Evolutionary conservation across 2,797 vertebrate species (phyloP), one percentile per base, ranked within the genome.

Genomic region (Micromesistius poutassou): DNA sequence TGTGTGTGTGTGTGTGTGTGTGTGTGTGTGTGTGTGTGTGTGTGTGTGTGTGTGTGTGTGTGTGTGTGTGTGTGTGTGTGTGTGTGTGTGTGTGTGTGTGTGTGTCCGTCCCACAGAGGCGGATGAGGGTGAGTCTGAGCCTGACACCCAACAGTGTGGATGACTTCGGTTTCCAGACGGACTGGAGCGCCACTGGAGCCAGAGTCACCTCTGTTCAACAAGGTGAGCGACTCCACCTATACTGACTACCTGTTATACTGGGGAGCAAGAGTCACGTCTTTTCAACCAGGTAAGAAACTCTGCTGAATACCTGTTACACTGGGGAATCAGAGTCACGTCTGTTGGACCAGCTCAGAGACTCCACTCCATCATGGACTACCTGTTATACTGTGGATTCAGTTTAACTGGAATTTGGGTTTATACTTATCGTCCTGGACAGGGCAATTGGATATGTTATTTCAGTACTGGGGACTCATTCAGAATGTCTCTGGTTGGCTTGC

Each of bases 91-190:
- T 77, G 36, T 75, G 74, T 77, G 50, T 79, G 76, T 46, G 73
- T 77, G 36, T 75, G 74, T 77, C 36, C 77, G 76, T 76, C 94
- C 93, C 95, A 96, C 94, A 95, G 95, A 87, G 96, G n/a, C 10
- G 97, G 93, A 92, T 97, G 96, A 95, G 96, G 94, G 95, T 99
- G 90, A 97, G 95, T 93, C 95, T 98, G 84, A 95, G 95, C 91
- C 95, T 97, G 87, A 96, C 92, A 87, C 95, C 97, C 68, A 95
- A 95, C 91, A 95, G 94, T 72, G 80, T 92, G 84, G 90, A 88
- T 80, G 95, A 94, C 95, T 98, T 98, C 92, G 97, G 97, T 77
- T 97, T 99, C 90, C 94, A 95, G 84, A 92, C 95, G 79, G 93
- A 90, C 55, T 97, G 96, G 96, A 95, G 93, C 86, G 91, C 94